Percentiles rank a stretch among this genome's conserved stretches.
Evolutionary conservation across 2,888 invertebrate species (phyloP).

Genomic region (Cataglyphis livida): DNA sequence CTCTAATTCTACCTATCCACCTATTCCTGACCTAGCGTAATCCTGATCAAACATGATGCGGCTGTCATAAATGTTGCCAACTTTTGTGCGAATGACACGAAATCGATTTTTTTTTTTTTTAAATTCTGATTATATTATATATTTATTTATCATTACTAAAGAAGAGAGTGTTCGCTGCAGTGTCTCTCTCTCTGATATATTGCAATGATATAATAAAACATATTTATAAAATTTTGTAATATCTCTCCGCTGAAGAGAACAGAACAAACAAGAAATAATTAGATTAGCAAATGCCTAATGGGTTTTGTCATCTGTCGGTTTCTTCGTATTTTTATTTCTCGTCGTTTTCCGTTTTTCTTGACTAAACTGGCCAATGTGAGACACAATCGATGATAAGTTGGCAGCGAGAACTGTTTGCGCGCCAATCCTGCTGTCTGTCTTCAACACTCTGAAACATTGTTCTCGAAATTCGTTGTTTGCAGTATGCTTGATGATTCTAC

Average conservation of each 20-base stretch:
- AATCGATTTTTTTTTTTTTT: neutral
- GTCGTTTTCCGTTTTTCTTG: neutral
- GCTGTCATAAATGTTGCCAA: constrained; percentile 9
- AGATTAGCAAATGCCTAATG: neutral
- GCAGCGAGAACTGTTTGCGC: constrained; percentile 51
- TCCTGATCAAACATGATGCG: constrained; percentile 68
- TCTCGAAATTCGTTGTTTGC: constrained; percentile 72
- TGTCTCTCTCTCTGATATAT: neutral
- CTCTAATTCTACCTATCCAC: constrained; percentile 65
- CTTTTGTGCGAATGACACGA: neutral
- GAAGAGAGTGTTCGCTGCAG: too few species aligned
- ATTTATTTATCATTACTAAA: neutral
- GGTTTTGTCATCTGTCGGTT: neutral
- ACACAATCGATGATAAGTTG: constrained; percentile 66
- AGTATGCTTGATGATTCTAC: constrained; percentile 73
- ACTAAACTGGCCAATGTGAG: constrained; percentile 57
- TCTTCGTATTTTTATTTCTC: neutral
- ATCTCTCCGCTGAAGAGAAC: neutral
- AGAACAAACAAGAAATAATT: neutral
- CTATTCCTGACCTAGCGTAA: constrained; percentile 68
- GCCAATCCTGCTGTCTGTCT: constrained; percentile 63
- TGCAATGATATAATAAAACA: neutral
- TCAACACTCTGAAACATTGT: constrained; percentile 69
- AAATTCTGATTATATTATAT: neutral
- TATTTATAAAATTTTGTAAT: too few species aligned